Percentiles rank a stretch among this genome's conserved stretches.
These are phyloP conservation scores for Drosophila setosimentum DNA, from an alignment of 2,888 invertebrate genomes.

Conservation along the genomic window DNA sequence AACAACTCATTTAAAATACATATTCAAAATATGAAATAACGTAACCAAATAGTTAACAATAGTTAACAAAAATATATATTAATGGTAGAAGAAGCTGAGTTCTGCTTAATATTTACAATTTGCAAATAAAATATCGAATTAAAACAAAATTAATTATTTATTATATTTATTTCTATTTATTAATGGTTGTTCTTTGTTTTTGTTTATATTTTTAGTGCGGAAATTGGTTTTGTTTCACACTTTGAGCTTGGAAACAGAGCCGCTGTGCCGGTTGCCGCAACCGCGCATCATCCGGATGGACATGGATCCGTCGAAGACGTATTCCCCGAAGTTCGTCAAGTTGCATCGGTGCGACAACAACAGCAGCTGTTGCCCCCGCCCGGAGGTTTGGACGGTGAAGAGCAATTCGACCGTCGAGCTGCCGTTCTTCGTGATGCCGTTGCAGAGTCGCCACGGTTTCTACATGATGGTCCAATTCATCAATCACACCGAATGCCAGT, in stretches of 20 bases:
- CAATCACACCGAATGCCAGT: constrained; percentile 84
- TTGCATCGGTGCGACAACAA: constrained; percentile 94
- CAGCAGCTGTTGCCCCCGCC: constrained; percentile 91
- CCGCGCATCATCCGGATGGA: constrained; percentile 45
- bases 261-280: constrained; percentile 61
- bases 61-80: no score
- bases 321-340: constrained; percentile 93
- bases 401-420: constrained; percentile 85
- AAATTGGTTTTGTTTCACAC: constrained; percentile 67
- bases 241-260: constrained; percentile 69
- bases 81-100: no score
- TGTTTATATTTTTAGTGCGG: constrained; percentile 54
- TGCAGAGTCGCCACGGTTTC: constrained; percentile 16
- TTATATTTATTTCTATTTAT: neutral
- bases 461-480: constrained; percentile 63
- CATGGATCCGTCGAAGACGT: constrained; percentile 87
- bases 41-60: no score
- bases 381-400: constrained; percentile 91
- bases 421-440: constrained; percentile 64
- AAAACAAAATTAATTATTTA: neutral
- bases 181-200: neutral
- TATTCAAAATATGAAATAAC: no score
- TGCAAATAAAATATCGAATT: neutral
- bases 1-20: no score
- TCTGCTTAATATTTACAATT: neutral